Conservation (phyloP, 2,797 vertebrate species). For the Erpetoichthys calabaricus region DNA sequence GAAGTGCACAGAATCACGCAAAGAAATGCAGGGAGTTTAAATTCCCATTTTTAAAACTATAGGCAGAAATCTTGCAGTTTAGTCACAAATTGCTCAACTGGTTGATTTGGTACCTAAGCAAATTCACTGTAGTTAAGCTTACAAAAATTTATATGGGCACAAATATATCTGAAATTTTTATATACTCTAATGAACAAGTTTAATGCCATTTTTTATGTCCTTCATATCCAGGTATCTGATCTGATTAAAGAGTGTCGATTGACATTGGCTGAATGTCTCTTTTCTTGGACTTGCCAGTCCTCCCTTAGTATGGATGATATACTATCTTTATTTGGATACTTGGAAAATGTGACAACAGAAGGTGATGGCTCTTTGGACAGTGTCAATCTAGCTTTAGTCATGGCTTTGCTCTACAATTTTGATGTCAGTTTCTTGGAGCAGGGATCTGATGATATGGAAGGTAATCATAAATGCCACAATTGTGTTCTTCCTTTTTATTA, state of each 20-base stretch:
- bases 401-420: slow-evolving; percentile 90
- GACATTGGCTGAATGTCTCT: slow-evolving; percentile 82
- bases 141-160: no score
- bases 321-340: slow-evolving; percentile 73
- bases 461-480: slow-evolving; percentile 31
- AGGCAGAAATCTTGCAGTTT: no score
- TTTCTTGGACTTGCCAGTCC: slow-evolving; percentile 93
- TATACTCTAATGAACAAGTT: no score
- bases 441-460: slow-evolving; percentile 80
- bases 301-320: slow-evolving; percentile 83
- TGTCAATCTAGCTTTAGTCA: slow-evolving; percentile 79
- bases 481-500: neutral
- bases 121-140: no score
- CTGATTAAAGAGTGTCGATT: slow-evolving; percentile 85
- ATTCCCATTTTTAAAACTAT: no score
- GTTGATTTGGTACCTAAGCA: no score
- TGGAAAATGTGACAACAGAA: slow-evolving; percentile 79
- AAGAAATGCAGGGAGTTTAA: no score
- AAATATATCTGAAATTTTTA: no score
- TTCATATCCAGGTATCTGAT: slow-evolving; percentile 66
- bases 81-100: no score
- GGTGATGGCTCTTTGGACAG: slow-evolving; percentile 79
- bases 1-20: no score
- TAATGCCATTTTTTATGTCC: neutral
- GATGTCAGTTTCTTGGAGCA: slow-evolving; percentile 88